These are phyloP conservation scores for Grapholita molesta DNA, from an alignment of 1,140 invertebrate genomes.

Conservation along the genomic window DNA sequence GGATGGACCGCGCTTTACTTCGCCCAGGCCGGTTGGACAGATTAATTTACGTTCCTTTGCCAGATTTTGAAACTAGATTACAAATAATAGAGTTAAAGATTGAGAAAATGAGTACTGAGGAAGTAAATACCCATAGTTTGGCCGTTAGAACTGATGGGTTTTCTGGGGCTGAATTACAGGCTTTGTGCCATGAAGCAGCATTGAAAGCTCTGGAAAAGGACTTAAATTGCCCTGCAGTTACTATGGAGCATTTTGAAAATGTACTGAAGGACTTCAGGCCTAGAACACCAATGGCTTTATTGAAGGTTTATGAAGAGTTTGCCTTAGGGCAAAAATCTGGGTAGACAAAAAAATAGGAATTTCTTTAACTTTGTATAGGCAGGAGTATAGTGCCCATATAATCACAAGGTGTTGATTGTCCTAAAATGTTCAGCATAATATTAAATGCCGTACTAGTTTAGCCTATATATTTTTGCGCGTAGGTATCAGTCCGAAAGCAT, in stretches of 20 bases:
- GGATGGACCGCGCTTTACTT: slow-evolving; percentile 87
- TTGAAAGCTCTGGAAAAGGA: slow-evolving; percentile 80
- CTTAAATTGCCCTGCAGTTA: slow-evolving; percentile 52
- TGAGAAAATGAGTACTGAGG: slow-evolving; percentile 80
- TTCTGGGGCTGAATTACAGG: slow-evolving; percentile 89
- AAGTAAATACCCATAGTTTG: slow-evolving; percentile 80
- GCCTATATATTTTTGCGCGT: no score
- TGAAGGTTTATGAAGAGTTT: slow-evolving; percentile 66
- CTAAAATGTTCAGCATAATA: no score
- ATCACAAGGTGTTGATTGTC: no score
- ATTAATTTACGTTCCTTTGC: slow-evolving; percentile 87
- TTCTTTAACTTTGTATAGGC: no score
- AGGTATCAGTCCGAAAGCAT: no score
- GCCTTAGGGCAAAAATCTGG: slow-evolving; percentile 46
- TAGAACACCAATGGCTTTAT: slow-evolving; percentile 50
- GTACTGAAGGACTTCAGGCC: slow-evolving; percentile 60
- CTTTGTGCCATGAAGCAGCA: slow-evolving; percentile 86
- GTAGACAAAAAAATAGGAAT: no score
- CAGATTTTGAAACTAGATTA: slow-evolving; percentile 80
- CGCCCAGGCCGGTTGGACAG: slow-evolving; percentile 88
- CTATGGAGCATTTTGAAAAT: slow-evolving; percentile 59
- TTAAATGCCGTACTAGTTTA: no score
- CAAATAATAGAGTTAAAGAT: slow-evolving; percentile 81
- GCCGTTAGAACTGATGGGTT: slow-evolving; percentile 81
- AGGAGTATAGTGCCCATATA: no score